Evolutionary conservation across 2,797 vertebrate genomes (phyloP), one percentile per base, ranked within the genome.

Genomic region (Coilia nasus): DNA sequence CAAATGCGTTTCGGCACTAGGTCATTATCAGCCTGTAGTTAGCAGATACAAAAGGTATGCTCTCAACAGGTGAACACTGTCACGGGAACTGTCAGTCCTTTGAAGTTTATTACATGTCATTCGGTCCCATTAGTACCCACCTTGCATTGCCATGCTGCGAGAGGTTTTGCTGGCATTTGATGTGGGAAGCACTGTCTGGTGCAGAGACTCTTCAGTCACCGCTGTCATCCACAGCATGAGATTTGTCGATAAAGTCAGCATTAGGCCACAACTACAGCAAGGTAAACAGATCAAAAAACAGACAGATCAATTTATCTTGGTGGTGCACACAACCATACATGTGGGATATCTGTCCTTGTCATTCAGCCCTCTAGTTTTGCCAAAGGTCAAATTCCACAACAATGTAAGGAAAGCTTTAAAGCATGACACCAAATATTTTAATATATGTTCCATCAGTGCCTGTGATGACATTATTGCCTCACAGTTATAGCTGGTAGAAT

Each of bases 231-330:
- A 99, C 87, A 97, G 91, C 0, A 97, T 95, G 81, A 98, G 89
- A 91, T 98, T 98, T 56, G 97, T 96, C 31, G 96, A 96, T 82
- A 99, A 94, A 0, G 96, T 96, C 62, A 99, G 92, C 97, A 99
- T 98, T 83, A 99, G 94, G 0, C 97, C 97, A 67, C 96, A 98
- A 87, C 98, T 99, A 90, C 47, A 81, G 50, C 67, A 15, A 83
- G 21, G 28, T 35, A 82, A 31, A 71, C 67, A 78, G 15, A 44
- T 9, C 28, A 12, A 71, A 25, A 28, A 25, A 25, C n/a, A 64
- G 19, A 60, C 57, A n/a, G 19, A 3, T 54, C 50, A 11, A 31
- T 41, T 6, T 3, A 44, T 78, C 41, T 78, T 19, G 17, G 5
- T 75, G 25, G 28, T 35, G 28, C 14, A 17, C 67, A 71, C 28